Base-by-base conservation (phyloP, 2,888 invertebrate species). In the Harpalus rufipes region DNA sequence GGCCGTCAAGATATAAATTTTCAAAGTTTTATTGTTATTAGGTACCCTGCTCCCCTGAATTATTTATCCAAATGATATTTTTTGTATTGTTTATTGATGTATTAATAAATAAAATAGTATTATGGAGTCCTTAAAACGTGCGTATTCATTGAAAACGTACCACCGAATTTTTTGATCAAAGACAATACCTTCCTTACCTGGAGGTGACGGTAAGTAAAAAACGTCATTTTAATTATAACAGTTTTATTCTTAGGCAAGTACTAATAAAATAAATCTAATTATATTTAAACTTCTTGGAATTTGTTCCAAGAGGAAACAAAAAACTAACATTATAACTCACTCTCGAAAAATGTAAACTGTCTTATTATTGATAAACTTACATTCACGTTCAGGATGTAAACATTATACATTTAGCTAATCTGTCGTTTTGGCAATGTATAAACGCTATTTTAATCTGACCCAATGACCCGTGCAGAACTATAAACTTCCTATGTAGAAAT, bases 381-480 rank as follows among this genome's bases (percentile, higher is more conserved):
- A n/a, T 68, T 32, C 68, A 39, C 5, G 18, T 21, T 63, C 16
- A 63, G 68, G 68, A 39, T 68, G 68, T 68, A 68, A 68, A 68
- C 39, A 68, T 68, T 39, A 68, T 14, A 32, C 25, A 68, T 39
- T 39, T n/a, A 68, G 39, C 8, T 32, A 32, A 14, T 32, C 12
- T 68, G 12, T 39, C 68, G 68, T 39, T 68, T 68, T 68, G 68
- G 78, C 56, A 78, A 56, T n/a, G 74, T 32, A 14, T 79, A 39
- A 39, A 16, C 59, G 14, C 58, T 44, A 44, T 63, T 81, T 61
- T 81, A 63, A 81, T 63, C 63, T 81, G 81, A 81, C 81, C 81
- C 65, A 81, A 81, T 81, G 81, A 81, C 81, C 81, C 81, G 51
- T 81, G 81, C 61, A 81, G 51, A 81, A 81, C 65, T 81, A 80